phyloP scores from a whole-genome alignment of 2,113 vertebrate species.

The Paratilapia polleni region DNA sequence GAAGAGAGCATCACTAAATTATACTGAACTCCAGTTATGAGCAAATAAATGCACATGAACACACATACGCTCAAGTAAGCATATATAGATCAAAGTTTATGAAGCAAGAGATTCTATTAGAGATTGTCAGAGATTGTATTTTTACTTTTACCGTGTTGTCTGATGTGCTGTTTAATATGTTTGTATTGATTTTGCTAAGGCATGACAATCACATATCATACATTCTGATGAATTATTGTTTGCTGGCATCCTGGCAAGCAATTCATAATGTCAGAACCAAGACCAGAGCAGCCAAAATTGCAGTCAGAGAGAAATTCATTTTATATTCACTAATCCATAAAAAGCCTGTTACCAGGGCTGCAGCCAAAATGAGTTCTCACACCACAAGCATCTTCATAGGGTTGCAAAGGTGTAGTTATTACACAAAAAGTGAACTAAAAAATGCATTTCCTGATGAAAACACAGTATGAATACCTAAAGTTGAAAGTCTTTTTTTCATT shows the following conservation, averaged over 20 bases:
- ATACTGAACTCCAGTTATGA: slow-evolving; percentile 12
- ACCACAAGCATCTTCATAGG: too few species aligned
- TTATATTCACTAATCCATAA: too few species aligned
- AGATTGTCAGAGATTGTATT: background rate
- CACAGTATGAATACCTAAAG: background rate
- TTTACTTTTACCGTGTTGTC: background rate
- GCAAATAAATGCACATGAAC: background rate
- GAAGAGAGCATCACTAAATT: slow-evolving; percentile 20
- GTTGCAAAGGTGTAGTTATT: too few species aligned
- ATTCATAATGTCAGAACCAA: background rate
- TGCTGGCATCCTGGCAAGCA: background rate
- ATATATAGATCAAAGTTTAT: background rate
- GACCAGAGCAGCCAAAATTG: background rate
- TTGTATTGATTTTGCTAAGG: background rate
- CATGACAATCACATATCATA: background rate
- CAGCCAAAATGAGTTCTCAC: too few species aligned
- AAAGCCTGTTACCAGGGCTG: too few species aligned
- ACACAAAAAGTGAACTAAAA: too few species aligned
- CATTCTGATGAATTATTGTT: background rate
- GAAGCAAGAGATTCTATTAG: background rate
- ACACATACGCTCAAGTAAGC: background rate
- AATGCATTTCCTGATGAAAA: background rate
- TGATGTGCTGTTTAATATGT: background rate
- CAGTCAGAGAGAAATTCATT: background rate
- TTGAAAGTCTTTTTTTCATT: background rate